These are phyloP conservation scores for Gouania willdenowi DNA, from an alignment of 2,797 vertebrate species.

Conservation along the genomic window DNA sequence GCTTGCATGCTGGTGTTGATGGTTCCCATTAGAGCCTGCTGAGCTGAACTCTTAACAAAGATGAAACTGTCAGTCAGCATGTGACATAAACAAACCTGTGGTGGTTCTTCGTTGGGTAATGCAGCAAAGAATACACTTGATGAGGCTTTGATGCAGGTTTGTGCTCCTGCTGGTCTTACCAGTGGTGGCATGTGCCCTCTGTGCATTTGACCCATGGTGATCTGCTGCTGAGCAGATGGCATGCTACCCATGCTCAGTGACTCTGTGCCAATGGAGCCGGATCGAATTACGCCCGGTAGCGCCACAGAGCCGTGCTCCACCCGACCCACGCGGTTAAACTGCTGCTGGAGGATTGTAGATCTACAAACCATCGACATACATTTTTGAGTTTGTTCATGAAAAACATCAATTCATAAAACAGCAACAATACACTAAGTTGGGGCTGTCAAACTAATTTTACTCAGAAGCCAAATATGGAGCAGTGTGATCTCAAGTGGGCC, in stretches of 20 bases:
- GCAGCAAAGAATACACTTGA: too few species aligned
- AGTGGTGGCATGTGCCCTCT: constrained; percentile 96
- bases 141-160: not conserved
- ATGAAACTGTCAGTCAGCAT: constrained; percentile 5
- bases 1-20: constrained; percentile 99
- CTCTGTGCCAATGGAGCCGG: constrained; percentile 89
- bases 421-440: too few species aligned
- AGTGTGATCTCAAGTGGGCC: too few species aligned
- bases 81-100: not conserved
- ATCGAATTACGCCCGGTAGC: constrained; percentile 92
- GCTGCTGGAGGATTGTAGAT: constrained; percentile 95
- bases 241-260: constrained; percentile 92
- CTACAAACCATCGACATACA: constrained; percentile 51
- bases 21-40: constrained; percentile 97
- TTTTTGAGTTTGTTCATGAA: too few species aligned
- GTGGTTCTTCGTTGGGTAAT: too few species aligned
- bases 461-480: too few species aligned
- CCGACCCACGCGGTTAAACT: constrained; percentile 92
- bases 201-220: constrained; percentile 96
- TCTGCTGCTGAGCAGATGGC: constrained; percentile 95
- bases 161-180: constrained; percentile 69
- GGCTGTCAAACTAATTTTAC: too few species aligned
- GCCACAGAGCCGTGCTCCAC: constrained; percentile 93
- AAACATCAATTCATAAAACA: too few species aligned
- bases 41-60: constrained; percentile 86